A percentile compares a stretch with the other conserved stretches of the same genome.
phyloP scores from a whole-genome alignment of 2,888 invertebrate genomes.

The Nasonovia ribisnigri region DNA sequence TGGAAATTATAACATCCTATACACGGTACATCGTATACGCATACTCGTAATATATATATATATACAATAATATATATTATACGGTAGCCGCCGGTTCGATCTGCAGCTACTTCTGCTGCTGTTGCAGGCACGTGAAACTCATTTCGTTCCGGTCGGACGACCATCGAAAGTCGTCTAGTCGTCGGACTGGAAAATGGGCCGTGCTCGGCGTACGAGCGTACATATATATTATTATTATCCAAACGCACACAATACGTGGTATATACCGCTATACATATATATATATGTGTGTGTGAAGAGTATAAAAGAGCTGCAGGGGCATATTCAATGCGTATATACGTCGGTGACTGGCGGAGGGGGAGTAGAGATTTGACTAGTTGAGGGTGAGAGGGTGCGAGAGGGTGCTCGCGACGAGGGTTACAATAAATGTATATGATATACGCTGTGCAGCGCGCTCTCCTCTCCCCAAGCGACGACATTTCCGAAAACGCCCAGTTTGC shows the following conservation, averaged over 20 bases:
- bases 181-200: slow-evolving; percentile 15
- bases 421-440: background rate
- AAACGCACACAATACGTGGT: background rate
- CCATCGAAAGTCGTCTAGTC: slow-evolving; percentile 39
- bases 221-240: background rate
- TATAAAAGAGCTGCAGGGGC: background rate
- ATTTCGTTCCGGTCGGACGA: slow-evolving; percentile 51
- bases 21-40: background rate
- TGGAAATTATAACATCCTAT: background rate
- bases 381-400: slow-evolving; percentile 17
- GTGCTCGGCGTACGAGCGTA: background rate
- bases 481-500: slow-evolving; percentile 47
- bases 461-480: background rate
- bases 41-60: background rate
- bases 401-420: slow-evolving; percentile 20
- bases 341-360: background rate
- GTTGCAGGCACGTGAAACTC: slow-evolving; percentile 36
- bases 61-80: background rate
- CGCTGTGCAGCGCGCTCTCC: background rate
- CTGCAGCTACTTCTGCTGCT: background rate
- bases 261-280: background rate
- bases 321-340: background rate
- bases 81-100: background rate
- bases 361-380: background rate
- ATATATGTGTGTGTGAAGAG: too few species aligned